These are phyloP conservation scores for Octodonta nipae DNA, from an alignment of 2,888 invertebrate species.

Conservation along the genomic window DNA sequence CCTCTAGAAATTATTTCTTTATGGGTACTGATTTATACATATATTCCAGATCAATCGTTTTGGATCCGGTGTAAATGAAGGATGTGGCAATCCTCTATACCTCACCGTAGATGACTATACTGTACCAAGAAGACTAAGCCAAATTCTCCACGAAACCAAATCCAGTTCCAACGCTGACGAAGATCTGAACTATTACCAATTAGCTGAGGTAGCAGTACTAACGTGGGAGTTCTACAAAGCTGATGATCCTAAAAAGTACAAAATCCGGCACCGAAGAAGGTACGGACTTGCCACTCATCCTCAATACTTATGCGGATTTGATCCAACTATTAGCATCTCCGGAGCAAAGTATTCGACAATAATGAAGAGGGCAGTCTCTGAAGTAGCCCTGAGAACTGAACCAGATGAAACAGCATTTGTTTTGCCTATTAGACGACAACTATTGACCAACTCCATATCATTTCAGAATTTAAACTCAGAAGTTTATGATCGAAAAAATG, in stretches of 20 bases:
- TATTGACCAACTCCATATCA: slow-evolving; percentile 37
- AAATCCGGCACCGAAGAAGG: slow-evolving; percentile 31
- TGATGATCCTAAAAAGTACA: slow-evolving; percentile 11
- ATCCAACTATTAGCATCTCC: slow-evolving; percentile 37
- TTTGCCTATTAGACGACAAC: slow-evolving; percentile 35
- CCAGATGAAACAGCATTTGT: slow-evolving; percentile 32
- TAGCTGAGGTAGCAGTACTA: slow-evolving; percentile 26
- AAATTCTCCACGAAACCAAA: neutral
- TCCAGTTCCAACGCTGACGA: slow-evolving; percentile 5
- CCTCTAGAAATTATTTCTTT: too few relatives aligned
- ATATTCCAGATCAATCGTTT: slow-evolving; percentile 32
- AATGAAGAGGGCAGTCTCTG: slow-evolving; percentile 36
- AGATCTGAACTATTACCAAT: slow-evolving; percentile 14
- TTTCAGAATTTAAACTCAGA: slow-evolving; percentile 29
- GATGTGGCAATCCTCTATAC: slow-evolving; percentile 35
- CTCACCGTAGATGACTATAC: slow-evolving; percentile 28
- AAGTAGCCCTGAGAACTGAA: slow-evolving; percentile 32
- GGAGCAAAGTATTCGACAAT: slow-evolving; percentile 37
- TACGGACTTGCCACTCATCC: slow-evolving; percentile 37
- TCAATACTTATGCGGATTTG: slow-evolving; percentile 38
- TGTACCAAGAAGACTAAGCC: slow-evolving; percentile 15
- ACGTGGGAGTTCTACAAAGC: slow-evolving; percentile 27
- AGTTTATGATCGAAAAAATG: slow-evolving; percentile 15
- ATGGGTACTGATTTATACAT: too few relatives aligned
- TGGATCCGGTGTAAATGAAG: slow-evolving; percentile 36